Conservation (phyloP, 2,113 vertebrate species). For the Otis tarda region DNA sequence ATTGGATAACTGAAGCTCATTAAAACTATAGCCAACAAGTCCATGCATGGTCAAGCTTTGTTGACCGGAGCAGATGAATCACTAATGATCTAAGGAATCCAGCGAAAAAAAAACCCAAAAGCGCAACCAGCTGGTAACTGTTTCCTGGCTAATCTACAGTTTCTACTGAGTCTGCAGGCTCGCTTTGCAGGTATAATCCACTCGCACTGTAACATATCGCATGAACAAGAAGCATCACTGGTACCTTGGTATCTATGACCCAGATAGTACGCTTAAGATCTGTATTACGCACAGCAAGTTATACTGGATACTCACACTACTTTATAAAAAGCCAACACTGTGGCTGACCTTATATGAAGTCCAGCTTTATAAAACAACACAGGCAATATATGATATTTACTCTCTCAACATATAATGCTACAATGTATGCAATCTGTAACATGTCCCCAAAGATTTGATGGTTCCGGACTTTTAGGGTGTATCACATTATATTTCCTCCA, state of each 20-base stretch:
- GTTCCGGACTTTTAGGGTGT: background rate
- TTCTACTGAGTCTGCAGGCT: background rate
- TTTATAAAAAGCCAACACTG: background rate
- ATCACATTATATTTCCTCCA: background rate
- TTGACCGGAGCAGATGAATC: background rate
- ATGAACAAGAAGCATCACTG: background rate
- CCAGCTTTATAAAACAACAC: background rate
- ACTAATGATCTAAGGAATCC: background rate
- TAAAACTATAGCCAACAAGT: background rate
- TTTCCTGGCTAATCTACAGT: background rate
- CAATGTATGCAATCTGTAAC: background rate
- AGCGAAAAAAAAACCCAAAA: background rate
- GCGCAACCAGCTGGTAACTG: background rate
- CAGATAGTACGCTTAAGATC: background rate
- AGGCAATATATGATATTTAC: background rate
- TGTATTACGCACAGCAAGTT: background rate
- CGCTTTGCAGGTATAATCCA: too few relatives aligned
- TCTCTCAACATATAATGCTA: background rate
- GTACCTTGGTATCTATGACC: background rate
- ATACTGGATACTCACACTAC: background rate
- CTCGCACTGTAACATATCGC: background rate
- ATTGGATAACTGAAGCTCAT: background rate
- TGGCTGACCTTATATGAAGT: background rate
- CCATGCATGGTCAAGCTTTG: background rate
- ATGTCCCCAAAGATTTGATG: background rate